Percentiles rank a stretch among this genome's conserved stretches.
Evolutionary conservation across 92 coral and sea anemone genomes (phyloP).

Genomic region (Porites divaricata): DNA sequence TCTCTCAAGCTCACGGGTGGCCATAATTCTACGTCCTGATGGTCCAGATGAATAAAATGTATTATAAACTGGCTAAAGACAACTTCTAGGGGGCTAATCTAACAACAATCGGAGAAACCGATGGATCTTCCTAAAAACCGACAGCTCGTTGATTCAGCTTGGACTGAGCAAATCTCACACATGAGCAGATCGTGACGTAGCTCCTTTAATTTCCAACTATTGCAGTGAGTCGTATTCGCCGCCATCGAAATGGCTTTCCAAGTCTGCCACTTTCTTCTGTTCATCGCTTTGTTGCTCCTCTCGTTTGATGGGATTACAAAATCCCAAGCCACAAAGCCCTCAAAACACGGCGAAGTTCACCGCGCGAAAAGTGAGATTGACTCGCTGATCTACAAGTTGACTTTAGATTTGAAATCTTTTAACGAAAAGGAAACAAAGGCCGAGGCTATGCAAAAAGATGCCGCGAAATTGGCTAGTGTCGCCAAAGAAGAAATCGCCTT

Average conservation of each 20-base stretch:
- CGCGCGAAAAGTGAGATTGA: constrained; percentile 52
- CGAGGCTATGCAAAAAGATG: not conserved
- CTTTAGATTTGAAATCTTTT: constrained; percentile 29
- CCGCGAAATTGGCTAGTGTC: not conserved
- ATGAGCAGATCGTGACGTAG: no score
- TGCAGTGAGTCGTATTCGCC: no score
- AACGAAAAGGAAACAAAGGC: constrained; percentile 21
- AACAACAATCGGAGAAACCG: no score
- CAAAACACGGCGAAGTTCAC: constrained; percentile 35
- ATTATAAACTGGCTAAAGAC: no score
- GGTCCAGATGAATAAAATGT: no score
- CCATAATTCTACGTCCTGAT: no score
- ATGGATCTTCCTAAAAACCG: no score
- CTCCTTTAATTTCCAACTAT: no score
- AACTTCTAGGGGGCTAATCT: no score
- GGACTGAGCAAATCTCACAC: no score
- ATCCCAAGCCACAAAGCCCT: not conserved
- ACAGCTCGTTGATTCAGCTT: no score
- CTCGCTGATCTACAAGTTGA: constrained; percentile 44
- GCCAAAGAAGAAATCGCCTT: constrained; percentile 25
- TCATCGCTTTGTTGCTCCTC: not conserved
- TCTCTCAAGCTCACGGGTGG: no score
- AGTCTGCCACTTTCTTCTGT: not conserved
- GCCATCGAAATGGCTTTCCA: not conserved
- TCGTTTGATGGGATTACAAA: not conserved